These are phyloP conservation scores for Allobates femoralis DNA, from an alignment of 2,797 vertebrate genomes.

Conservation along the genomic window DNA sequence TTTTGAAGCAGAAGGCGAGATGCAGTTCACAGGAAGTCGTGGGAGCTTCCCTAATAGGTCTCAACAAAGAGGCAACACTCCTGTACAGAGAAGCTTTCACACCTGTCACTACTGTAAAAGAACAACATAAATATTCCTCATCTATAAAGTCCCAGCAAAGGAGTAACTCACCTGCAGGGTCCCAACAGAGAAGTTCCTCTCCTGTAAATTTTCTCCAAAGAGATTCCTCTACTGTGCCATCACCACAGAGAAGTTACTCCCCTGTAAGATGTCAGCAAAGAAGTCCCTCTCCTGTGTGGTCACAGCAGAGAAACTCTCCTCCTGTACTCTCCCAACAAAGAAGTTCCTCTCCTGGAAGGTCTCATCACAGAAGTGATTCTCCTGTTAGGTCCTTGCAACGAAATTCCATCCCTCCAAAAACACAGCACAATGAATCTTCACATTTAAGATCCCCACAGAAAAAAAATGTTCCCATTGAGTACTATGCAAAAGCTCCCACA, in stretches of 20 bases:
- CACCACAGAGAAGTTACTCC: background rate
- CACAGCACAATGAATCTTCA: slow-evolving; percentile 19
- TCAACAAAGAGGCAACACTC: background rate
- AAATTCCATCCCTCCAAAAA: background rate
- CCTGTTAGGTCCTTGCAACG: background rate
- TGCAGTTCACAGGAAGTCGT: slow-evolving; percentile 34
- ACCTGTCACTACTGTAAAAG: background rate
- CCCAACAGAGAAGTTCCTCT: slow-evolving; percentile 9
- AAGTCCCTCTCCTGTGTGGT: slow-evolving; percentile 12
- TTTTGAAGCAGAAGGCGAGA: slow-evolving; percentile 54
- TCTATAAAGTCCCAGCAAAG: slow-evolving; percentile 21
- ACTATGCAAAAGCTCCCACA: background rate
- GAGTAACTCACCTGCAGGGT: slow-evolving; percentile 27
- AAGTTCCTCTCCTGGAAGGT: background rate
- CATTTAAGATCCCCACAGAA: background rate
- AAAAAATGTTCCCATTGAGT: background rate
- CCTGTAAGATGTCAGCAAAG: slow-evolving; percentile 20
- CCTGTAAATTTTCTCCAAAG: background rate
- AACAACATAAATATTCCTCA: background rate
- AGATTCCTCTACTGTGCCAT: slow-evolving; percentile 22
- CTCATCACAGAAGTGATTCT: slow-evolving; percentile 12
- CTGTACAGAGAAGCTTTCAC: slow-evolving; percentile 19
- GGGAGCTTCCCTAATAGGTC: slow-evolving; percentile 13
- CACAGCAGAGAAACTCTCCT: slow-evolving; percentile 7
- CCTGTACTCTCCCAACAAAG: slow-evolving; percentile 21